Evolutionary conservation across 2,113 vertebrate species (phyloP).

Genomic region (Marmota flaviventris): DNA sequence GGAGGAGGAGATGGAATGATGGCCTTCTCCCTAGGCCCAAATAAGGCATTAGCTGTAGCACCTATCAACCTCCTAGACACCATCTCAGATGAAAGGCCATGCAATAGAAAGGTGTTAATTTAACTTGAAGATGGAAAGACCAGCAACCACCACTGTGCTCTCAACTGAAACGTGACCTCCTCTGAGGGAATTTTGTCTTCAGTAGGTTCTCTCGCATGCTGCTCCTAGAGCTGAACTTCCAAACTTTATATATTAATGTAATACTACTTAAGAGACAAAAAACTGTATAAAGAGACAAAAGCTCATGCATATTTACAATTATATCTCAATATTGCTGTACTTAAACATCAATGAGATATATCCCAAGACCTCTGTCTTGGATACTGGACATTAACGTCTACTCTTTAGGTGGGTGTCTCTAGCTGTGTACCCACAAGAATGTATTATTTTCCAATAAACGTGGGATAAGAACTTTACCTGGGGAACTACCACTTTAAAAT

Average conservation of each 20-base stretch:
- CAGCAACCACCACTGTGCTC: neutral
- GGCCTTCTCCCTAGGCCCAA: conserved; percentile 12
- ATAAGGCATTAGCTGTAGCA: conserved; percentile 4
- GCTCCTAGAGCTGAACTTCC: neutral
- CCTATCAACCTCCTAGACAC: conserved; percentile 24
- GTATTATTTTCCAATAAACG: neutral
- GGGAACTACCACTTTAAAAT: neutral
- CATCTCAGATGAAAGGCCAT: conserved; percentile 53
- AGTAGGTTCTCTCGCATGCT: neutral
- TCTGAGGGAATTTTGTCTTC: conserved; percentile 1
- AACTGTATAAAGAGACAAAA: neutral
- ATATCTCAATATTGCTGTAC: neutral
- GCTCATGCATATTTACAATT: neutral
- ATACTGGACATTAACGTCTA: neutral
- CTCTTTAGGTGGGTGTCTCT: neutral
- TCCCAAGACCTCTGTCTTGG: neutral
- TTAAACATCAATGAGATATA: conserved; percentile 15
- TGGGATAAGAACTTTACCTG: conserved; percentile 8
- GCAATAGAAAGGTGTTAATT: conserved; percentile 57
- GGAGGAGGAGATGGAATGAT: neutral
- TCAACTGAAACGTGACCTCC: conserved; percentile 12
- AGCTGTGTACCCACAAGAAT: neutral
- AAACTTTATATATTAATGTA: neutral
- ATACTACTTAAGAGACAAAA: neutral
- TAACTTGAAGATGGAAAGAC: conserved; percentile 48